Evolutionary conservation across 2,888 invertebrate species (phyloP).

Genomic region (Lycocerus yunnanus): DNA sequence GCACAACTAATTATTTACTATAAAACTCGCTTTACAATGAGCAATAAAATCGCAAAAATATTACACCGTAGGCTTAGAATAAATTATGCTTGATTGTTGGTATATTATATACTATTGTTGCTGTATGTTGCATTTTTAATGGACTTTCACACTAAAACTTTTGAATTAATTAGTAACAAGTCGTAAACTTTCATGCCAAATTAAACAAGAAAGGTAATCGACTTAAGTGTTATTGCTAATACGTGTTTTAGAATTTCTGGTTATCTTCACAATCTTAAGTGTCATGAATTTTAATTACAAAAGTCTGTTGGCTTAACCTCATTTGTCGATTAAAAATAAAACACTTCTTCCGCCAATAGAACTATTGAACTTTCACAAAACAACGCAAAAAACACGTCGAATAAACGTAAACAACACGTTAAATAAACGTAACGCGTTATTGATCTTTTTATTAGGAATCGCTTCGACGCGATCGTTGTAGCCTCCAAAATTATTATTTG

Average conservation of each 20-base stretch:
- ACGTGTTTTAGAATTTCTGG: not conserved
- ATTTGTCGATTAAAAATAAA: not conserved
- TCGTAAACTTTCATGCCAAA: not conserved
- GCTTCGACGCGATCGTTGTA: too few relatives aligned
- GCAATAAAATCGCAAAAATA: not conserved
- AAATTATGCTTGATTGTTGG: not conserved
- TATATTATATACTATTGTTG: not conserved
- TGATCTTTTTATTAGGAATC: too few relatives aligned
- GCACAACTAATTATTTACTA: not conserved
- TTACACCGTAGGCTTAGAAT: not conserved
- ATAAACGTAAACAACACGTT: not conserved
- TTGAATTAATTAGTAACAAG: not conserved
- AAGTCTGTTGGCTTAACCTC: not conserved
- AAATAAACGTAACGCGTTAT: too few relatives aligned
- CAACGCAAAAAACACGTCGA: not conserved
- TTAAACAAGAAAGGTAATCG: not conserved
- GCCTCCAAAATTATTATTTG: too few relatives aligned
- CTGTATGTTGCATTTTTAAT: not conserved
- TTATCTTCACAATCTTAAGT: not conserved
- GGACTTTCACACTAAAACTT: not conserved
- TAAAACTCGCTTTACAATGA: not conserved
- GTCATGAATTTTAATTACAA: not conserved
- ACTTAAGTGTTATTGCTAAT: not conserved
- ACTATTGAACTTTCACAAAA: too few relatives aligned
- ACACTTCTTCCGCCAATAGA: too few relatives aligned